phyloP scores from a whole-genome alignment of 2,888 invertebrate species.

The Eupithecia dodoneata region DNA sequence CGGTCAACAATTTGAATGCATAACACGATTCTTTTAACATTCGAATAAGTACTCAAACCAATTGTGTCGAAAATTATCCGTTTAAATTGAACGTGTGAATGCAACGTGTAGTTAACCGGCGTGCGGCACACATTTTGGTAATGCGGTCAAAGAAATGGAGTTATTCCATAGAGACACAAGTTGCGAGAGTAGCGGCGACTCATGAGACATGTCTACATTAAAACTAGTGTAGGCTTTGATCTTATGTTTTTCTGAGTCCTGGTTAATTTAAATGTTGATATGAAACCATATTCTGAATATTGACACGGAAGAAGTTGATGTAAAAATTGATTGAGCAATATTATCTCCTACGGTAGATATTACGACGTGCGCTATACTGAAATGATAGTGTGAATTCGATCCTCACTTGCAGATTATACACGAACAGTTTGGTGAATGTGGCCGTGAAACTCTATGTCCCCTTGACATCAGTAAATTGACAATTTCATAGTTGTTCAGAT shows the following conservation, averaged over 20 bases:
- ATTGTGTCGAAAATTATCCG: constrained; percentile 43
- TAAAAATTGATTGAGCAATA: constrained; percentile 1
- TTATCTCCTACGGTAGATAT: neutral
- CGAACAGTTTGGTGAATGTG: constrained; percentile 85
- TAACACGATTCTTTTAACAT: constrained; percentile 39
- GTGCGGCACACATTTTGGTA: constrained; percentile 41
- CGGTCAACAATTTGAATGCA: constrained; percentile 34
- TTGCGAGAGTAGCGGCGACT: constrained; percentile 2
- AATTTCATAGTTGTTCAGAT: constrained; percentile 88
- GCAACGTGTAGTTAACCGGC: constrained; percentile 42
- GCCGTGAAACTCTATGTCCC: constrained; percentile 86
- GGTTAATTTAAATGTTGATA: neutral
- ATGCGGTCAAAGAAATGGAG: constrained; percentile 41
- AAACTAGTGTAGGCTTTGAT: neutral
- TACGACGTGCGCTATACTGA: neutral
- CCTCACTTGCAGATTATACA: constrained; percentile 76
- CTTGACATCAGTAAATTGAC: constrained; percentile 86
- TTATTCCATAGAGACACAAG: constrained; percentile 33
- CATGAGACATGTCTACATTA: neutral
- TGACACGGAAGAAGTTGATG: neutral
- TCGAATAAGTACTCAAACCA: constrained; percentile 36
- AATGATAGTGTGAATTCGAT: neutral
- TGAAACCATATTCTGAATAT: neutral
- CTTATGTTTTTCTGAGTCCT: neutral
- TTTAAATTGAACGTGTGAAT: constrained; percentile 48